Conservation (phyloP, 2,797 vertebrate genomes). For the Enteromius afrohamiltoni region DNA sequence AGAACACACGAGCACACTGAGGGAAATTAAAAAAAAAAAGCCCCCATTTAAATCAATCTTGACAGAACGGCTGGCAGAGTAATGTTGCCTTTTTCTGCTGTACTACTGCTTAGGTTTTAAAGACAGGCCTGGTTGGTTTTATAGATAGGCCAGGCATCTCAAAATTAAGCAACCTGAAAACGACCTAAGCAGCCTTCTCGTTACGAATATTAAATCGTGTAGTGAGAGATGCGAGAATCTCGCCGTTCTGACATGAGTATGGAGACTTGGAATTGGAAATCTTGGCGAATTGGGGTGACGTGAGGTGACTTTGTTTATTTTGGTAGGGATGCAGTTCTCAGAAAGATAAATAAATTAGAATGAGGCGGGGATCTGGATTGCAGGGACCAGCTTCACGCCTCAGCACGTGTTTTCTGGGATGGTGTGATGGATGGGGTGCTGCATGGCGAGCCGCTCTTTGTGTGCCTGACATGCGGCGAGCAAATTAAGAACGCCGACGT, state of each 20-base stretch:
- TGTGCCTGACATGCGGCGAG: slow-evolving; percentile 57
- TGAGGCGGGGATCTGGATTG: slow-evolving; percentile 53
- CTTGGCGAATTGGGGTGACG: slow-evolving; percentile 62
- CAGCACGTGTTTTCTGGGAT: slow-evolving; percentile 56
- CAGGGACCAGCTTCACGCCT: slow-evolving; percentile 61
- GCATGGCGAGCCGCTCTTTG: slow-evolving; percentile 53
- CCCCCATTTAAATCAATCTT: neutral
- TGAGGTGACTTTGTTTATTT: slow-evolving; percentile 71
- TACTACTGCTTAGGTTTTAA: neutral
- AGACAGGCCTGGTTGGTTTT: slow-evolving; percentile 6
- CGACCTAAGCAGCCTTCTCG: slow-evolving; percentile 27
- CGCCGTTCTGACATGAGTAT: slow-evolving; percentile 54
- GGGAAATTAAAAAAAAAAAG: neutral
- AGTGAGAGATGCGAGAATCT: slow-evolving; percentile 55
- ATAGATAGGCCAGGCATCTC: neutral
- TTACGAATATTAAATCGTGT: slow-evolving; percentile 64
- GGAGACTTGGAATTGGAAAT: slow-evolving; percentile 45
- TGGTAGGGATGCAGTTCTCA: slow-evolving; percentile 51
- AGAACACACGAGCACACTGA: neutral
- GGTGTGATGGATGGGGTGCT: slow-evolving; percentile 71
- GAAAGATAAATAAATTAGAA: slow-evolving; percentile 69
- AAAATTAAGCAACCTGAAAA: slow-evolving; percentile 41
- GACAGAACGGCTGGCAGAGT: neutral
- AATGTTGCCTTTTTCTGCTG: slow-evolving; percentile 11
- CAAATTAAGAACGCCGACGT: slow-evolving; percentile 53